Percentiles rank a stretch among this genome's conserved stretches.
Evolutionary conservation across 2,113 vertebrate genomes (phyloP).

Genomic region (Arothron firmamentum): DNA sequence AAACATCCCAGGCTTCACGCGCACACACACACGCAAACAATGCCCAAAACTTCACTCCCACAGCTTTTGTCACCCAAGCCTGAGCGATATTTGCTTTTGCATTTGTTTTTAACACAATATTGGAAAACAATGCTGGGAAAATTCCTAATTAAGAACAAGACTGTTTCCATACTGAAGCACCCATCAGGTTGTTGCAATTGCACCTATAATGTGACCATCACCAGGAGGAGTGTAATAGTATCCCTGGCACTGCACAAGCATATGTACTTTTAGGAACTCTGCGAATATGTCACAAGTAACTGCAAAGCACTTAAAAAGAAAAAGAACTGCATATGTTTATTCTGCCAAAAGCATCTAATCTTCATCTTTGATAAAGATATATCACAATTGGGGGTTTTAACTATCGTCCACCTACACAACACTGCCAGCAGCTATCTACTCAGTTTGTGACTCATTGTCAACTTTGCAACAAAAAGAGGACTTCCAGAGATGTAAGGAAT

Average conservation of each 20-base stretch:
- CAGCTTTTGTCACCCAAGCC: constrained; percentile 50
- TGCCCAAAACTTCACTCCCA: constrained; percentile 62
- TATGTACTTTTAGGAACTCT: too few species aligned
- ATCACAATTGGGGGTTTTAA: constrained; percentile 33
- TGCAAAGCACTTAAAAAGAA: too few species aligned
- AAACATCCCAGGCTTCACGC: constrained; percentile 65
- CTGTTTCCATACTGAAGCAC: background rate
- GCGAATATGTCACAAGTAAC: too few species aligned
- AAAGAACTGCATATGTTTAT: background rate
- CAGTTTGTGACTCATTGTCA: constrained; percentile 43
- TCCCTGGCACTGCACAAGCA: too few species aligned
- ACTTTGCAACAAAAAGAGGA: constrained; percentile 44
- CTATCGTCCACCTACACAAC: constrained; percentile 45
- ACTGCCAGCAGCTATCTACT: constrained; percentile 38
- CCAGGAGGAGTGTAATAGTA: too few species aligned
- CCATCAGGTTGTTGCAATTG: background rate
- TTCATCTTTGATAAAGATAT: constrained; percentile 19
- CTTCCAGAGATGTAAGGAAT: constrained; percentile 37
- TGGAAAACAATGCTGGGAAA: background rate
- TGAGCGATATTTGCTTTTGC: constrained; percentile 27
- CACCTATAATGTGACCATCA: background rate
- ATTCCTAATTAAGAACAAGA: background rate
- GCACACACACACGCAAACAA: constrained; percentile 64
- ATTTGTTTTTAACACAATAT: constrained; percentile 29
- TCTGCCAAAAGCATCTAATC: background rate